Conservation (phyloP, 1,140 invertebrate species). For the Nephila pilipes region DNA sequence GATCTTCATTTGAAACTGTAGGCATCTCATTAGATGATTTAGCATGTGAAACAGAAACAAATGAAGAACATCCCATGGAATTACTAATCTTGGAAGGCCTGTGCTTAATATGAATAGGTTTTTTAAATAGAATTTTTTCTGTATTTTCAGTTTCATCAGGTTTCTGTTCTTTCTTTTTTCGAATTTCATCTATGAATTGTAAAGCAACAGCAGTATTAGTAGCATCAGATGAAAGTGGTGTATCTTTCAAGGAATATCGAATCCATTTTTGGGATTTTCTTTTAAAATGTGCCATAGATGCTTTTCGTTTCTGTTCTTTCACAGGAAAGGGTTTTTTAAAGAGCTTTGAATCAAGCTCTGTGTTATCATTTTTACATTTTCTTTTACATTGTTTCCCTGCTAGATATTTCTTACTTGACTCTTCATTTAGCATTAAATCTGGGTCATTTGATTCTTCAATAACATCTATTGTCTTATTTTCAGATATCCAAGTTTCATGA, state of each 20-base stretch:
- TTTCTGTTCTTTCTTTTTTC: background rate
- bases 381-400: background rate
- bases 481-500: conserved; percentile 57
- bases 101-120: background rate
- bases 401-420: background rate
- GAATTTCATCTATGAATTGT: conserved; percentile 52
- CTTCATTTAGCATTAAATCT: background rate
- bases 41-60: background rate
- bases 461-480: conserved; percentile 43
- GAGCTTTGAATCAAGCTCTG: background rate
- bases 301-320: background rate
- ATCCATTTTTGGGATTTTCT: conserved; percentile 34
- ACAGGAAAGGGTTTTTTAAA: conserved; percentile 30
- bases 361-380: background rate
- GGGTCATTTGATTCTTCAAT: background rate
- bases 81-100: background rate
- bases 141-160: background rate
- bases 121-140: conserved; percentile 49
- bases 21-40: background rate
- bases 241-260: conserved; percentile 65
- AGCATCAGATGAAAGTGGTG: conserved; percentile 53
- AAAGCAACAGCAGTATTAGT: conserved; percentile 46
- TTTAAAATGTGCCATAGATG: background rate
- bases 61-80: background rate
- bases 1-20: background rate